Conservation (phyloP, 2,888 invertebrate genomes). For the Barypeithes pellucidus region DNA sequence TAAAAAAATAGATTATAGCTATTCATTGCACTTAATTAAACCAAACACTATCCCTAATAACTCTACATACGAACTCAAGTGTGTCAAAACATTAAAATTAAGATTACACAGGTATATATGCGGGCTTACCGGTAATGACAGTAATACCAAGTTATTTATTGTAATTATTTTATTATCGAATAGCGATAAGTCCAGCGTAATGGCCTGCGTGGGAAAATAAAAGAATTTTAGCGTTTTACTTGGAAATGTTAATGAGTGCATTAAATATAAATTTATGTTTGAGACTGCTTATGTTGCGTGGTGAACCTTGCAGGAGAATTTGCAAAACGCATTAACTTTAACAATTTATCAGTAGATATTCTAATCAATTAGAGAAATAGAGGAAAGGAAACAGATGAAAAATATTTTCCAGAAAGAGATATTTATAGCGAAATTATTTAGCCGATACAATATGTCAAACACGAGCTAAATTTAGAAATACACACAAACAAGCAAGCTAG, state of each 20-base stretch:
- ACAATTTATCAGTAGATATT: too few species aligned
- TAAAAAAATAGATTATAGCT: too few species aligned
- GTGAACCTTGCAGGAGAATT: too few species aligned
- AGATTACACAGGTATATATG: slow-evolving; percentile 37
- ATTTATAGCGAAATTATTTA: too few species aligned
- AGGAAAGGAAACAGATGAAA: too few species aligned
- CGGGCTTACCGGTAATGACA: slow-evolving; percentile 41
- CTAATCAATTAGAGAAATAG: too few species aligned
- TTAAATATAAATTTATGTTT: slow-evolving; percentile 15
- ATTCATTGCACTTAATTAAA: slow-evolving; percentile 3
- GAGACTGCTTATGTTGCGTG: too few species aligned
- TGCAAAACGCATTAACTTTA: too few species aligned
- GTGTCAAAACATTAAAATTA: slow-evolving; percentile 38
- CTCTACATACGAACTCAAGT: slow-evolving; percentile 26
- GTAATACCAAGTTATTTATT: slow-evolving; percentile 41
- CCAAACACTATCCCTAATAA: neutral
- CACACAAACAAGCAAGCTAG: too few species aligned
- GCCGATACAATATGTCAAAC: too few species aligned
- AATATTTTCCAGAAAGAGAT: too few species aligned
- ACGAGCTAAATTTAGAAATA: too few species aligned
- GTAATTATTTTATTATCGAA: slow-evolving; percentile 42
- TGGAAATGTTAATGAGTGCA: slow-evolving; percentile 35
- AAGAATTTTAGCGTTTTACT: slow-evolving; percentile 35
- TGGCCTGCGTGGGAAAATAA: slow-evolving; percentile 45
- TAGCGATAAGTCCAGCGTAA: slow-evolving; percentile 38